Evolutionary conservation across 2,888 invertebrate species (phyloP), one percentile per base, ranked within the genome.

Genomic region (Pycnomerus fuliginosus): DNA sequence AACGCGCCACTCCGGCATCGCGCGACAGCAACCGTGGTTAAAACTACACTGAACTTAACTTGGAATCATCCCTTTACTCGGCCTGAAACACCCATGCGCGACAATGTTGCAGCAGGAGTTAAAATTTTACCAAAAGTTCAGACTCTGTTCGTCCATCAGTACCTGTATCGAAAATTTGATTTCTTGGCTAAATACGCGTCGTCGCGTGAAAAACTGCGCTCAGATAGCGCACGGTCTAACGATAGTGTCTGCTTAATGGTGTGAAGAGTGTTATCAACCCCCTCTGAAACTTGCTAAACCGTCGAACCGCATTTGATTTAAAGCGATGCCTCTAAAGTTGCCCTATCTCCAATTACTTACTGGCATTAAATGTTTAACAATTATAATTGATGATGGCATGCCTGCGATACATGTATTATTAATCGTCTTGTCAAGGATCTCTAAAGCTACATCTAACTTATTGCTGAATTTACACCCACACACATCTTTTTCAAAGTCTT

Each of bases 201-300:
- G 31, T 20, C 52, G 49, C 55, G 48, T 50, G 56, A 59, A 60
- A 61, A 62, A 61, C n/a, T n/a, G 52, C 57, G 58, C 52, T 57
- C 53, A 45, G 57, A 55, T 57, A 55, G 31, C 36, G 42, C 36
- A 30, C 24, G 25, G 42, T 42, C 36, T 55, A 58, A 57, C 58
- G 63, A 64, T 62, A 62, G 63, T 60, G 63, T 60, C 58, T 62
- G 64, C 53, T 64, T 64, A 65, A 65, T 65, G 65, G 65, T 45
- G 64, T 56, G 64, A 60, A 61, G 57, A 61, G 59, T 64, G 64
- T 64, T 65, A 65, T 65, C 64, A 54, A 49, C 55, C 55, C 54
- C 53, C 55, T 54, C 53, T 29, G 47, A 52, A 60, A 58, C 55
- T 60, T 55, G 45, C 50, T 46, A 47, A 54, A 39, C 49, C 57